Conservation (phyloP, 1,140 invertebrate species). For the Penaeus vannamei region DNA sequence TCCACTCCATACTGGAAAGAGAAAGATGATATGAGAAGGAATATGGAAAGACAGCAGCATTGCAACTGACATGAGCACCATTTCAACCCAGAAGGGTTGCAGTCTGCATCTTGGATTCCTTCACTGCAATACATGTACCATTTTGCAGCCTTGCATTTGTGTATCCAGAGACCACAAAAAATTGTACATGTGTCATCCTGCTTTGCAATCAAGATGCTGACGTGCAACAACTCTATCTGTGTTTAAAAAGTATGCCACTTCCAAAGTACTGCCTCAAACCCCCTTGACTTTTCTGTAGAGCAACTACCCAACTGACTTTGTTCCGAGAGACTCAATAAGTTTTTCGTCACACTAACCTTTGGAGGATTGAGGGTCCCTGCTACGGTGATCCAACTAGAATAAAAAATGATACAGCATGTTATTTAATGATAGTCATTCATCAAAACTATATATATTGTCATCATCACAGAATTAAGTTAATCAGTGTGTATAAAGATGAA, state of each 20-base stretch:
- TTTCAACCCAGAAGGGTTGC: slow-evolving; percentile 2
- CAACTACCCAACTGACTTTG: slow-evolving; percentile 45
- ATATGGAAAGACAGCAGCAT: slow-evolving; percentile 40
- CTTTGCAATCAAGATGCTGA: slow-evolving; percentile 6
- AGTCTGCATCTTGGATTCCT: slow-evolving; percentile 28
- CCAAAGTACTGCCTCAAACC: slow-evolving; percentile 16
- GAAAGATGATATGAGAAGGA: slow-evolving; percentile 53
- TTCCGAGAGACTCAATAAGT: slow-evolving; percentile 1
- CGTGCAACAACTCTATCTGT: slow-evolving; percentile 21
- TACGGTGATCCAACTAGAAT: not conserved
- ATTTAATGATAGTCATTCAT: not conserved
- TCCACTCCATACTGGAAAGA: slow-evolving; percentile 59
- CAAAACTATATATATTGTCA: too few species aligned
- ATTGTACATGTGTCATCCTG: slow-evolving; percentile 3
- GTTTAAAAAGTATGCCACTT: slow-evolving; percentile 3
- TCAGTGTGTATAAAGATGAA: too few species aligned
- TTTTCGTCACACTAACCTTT: slow-evolving; percentile 43
- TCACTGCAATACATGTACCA: too few species aligned
- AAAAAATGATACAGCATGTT: not conserved
- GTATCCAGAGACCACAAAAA: not conserved
- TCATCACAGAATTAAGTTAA: too few species aligned
- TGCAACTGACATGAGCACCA: slow-evolving; percentile 13
- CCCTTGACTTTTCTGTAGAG: not conserved
- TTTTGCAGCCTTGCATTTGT: not conserved
- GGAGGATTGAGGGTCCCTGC: not conserved